phyloP scores from a whole-genome alignment of 2,888 invertebrate species.

The Scaptomyza cyrtandrae region DNA sequence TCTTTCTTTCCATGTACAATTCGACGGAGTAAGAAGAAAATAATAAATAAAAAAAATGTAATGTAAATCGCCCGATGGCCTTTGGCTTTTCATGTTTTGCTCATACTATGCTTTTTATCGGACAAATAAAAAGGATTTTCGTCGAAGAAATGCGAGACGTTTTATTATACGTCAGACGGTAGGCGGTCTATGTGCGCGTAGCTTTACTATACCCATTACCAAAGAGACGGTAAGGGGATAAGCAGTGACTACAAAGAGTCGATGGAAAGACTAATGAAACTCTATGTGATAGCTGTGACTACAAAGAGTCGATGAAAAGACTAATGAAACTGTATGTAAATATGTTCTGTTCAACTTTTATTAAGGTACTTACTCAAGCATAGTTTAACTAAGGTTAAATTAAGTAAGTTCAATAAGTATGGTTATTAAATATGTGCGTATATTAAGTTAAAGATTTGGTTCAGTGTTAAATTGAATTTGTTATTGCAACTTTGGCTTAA shows the following conservation, averaged over 20 bases:
- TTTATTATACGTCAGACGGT: constrained; percentile 60
- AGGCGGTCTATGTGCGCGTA: constrained; percentile 45
- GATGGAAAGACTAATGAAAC: no score
- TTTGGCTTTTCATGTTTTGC: constrained; percentile 50
- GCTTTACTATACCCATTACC: constrained; percentile 12
- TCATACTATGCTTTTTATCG: constrained; percentile 58
- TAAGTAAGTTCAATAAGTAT: no score
- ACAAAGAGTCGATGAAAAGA: no score
- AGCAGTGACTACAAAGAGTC: background rate
- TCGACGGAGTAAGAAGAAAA: constrained; percentile 43
- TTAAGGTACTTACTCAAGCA: no score
- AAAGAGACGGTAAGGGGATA: background rate
- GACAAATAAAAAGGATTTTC: constrained; percentile 78
- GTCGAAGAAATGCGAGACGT: constrained; percentile 57
- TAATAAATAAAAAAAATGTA: constrained; percentile 65
- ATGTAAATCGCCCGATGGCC: constrained; percentile 66
- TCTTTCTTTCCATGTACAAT: constrained; percentile 57
- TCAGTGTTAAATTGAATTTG: no score
- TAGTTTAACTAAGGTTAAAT: no score
- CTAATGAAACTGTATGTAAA: no score
- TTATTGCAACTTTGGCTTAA: no score
- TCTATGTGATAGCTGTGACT: no score
- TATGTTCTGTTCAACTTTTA: no score
- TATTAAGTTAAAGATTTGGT: no score
- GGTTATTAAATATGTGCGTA: no score